Evolutionary conservation across 2,797 vertebrate genomes (phyloP), one percentile per base, ranked within the genome.

Genomic region (Labroides dimidiatus): DNA sequence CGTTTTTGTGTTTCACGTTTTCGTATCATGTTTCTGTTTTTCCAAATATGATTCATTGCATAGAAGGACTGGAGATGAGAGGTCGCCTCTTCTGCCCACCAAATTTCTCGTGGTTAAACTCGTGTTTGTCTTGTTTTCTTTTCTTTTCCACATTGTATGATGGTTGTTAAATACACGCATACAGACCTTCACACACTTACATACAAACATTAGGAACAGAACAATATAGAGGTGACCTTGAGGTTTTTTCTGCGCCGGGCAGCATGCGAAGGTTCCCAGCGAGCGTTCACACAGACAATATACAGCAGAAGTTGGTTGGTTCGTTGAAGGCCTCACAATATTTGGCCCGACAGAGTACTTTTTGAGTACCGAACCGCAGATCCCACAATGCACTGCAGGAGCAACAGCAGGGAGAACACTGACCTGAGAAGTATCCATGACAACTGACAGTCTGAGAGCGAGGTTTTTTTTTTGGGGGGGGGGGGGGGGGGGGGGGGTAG

Each of bases 51-150:
- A 91, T 92, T 96, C 94, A 95, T 99, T 99, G 98, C 98, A 99
- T 99, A 99, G 98, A 98, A 98, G 93, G 83, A 90, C 96, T 94
- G 92, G 95, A 96, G 93, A 94, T 96, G 94, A 94, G 94, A 95
- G 93, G 90, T 91, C 87, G 91, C 78, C 85, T 88, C 93, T 88
- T 86, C 91, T 93, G 91, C 75, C 84, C 84, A 90, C 84, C 81
- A 84, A 90, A 89, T 90, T 77, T 84, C 72, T 86, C 76, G 64
- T 77, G 65, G 78, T 83, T 81, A 57, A 79, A 72, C 42, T 83
- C 4, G 15, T 72, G 60, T 84, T 85, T 66, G 57, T 75, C 65
- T 81, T 55, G 60, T 81, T 79, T 77, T 65, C 51, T 72, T 80
- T 53, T 72, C 51, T 72, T 80, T 80, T 75, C 73, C 77, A 87